Evolutionary conservation across 2,113 vertebrate species (phyloP), one percentile per base, ranked within the genome.

Genomic region (Pongo abelii): DNA sequence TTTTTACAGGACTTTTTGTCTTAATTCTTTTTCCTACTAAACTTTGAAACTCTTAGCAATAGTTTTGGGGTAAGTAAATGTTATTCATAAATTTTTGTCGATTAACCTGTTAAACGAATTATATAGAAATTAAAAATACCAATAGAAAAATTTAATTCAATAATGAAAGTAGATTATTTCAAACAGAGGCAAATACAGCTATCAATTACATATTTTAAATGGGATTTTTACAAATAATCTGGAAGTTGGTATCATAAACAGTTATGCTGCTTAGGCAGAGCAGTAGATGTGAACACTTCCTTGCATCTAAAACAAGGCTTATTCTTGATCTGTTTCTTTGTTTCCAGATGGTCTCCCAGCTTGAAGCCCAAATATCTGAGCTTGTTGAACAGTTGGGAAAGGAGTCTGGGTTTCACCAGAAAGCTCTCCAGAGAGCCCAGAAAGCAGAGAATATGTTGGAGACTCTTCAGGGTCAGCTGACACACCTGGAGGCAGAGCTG

Each of bases 401-500:
- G 16, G 98, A 99, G 98, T 97, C 97, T 27, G 98, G 96, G 75
- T 98, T 98, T 86, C 98, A 99, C 92, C 98, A 98, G 85, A 96
- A 98, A 89, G 96, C 98, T 52, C 96, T 99, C 7, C 98, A 99
- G 97, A 99, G 98, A 90, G 98, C 98, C 59, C 98, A 97, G 32
- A 98, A 98, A 86, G 99, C 99, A 78, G 99, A 99, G 98, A 98
- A 98, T 93, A 96, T 98, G 93, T 98, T 98, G 46, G 98, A 99
- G 92, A 98, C 98, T 86, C 98, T 99, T 93, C 99, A 98, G 27
- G 38, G 98, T 87, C 98, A 98, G 30, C 97, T 99, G 90, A 98
- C 98, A 67, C 91, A 97, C 20, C 97, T 99, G 97, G 99, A 99
- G 98, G 98, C 97, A 1, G 99, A 99, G 95, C 98, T 99, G 94